Evolutionary conservation across 2,888 invertebrate genomes (phyloP).

Genomic region (Rotaria socialis): DNA sequence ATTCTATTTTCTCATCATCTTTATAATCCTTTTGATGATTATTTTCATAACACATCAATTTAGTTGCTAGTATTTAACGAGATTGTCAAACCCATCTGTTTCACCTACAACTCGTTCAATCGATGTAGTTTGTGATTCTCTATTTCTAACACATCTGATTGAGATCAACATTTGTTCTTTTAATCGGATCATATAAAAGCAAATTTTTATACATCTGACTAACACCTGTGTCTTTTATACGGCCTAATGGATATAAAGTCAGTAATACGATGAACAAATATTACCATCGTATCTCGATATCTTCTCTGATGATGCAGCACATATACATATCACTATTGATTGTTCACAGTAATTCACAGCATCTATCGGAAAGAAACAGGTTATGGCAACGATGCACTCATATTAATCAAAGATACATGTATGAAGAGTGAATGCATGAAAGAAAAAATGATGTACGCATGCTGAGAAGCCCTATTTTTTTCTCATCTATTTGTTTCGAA

Average conservation of each 20-base stretch:
- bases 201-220: not conserved
- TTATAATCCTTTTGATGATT: not conserved
- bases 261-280: not conserved
- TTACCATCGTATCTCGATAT: not conserved
- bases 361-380: not conserved
- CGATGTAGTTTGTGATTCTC: not conserved
- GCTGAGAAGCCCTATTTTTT: not conserved
- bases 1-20: not conserved
- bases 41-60: not conserved
- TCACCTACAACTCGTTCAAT: not conserved
- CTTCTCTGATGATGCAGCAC: not conserved
- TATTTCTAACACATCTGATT: not conserved
- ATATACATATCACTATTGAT: not conserved
- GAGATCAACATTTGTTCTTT: not conserved
- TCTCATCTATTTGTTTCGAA: not conserved
- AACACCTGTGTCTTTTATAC: not conserved
- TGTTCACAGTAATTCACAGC: not conserved
- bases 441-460: not conserved
- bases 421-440: not conserved
- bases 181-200: not conserved
- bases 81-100: not conserved
- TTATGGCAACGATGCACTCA: not conserved
- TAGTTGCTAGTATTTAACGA: not conserved
- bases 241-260: not conserved
- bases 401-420: slow-evolving; percentile 10